Evolutionary conservation across 2,797 vertebrate genomes (phyloP), one percentile per base, ranked within the genome.

Genomic region (Sebastes taczanowskii): DNA sequence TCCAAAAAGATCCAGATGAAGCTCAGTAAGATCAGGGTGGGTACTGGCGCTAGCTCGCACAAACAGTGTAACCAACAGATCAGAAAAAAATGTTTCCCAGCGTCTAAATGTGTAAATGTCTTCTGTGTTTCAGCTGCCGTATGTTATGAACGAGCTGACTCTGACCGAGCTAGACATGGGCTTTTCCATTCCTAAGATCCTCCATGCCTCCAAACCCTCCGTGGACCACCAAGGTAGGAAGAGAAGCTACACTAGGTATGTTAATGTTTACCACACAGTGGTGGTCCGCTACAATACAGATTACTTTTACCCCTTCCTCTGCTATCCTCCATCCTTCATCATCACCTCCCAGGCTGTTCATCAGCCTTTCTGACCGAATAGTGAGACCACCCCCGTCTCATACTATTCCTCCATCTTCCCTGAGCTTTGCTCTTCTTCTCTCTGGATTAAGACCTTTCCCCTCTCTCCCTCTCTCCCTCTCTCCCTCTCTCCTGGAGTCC

Each of bases 1-100:
- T 99, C 98, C 74, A 99, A 98, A 94, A 99, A 99, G 95, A 99
- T 99, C 90, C 99, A 99, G 89, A 99, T 99, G 97, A 99, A 99
- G 91, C 97, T 99, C 86, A 99, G 99, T 93, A 99, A 99, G 93
- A 99, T 99, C 90, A 97, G 98, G 97, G 99, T 99, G 95, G 49
- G 94, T 81, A 52, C 4, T 53, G 53, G n/a, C 22, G 11, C 34
- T 42, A 20, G 23, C 38, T 38, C 29, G 6, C 9, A 69, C 10
- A 49, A 56, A 69, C 6, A 52, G 49, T 52, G 20, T 52, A 52
- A 52, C 49, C 7, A n/a, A 2, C 25, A 38, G 20, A 18, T 56
- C 5, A 49, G 58, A 27, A 58, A 20, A n/a, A 6, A 58, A 9
- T n/a, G 1, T 52, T n/a, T n/a, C 49, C 49, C 49, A 52, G 49